A percentile compares a stretch with the other conserved stretches of the same genome.
Conservation (phyloP, 2,797 vertebrate species). For the Clarias fuscus region DNA sequence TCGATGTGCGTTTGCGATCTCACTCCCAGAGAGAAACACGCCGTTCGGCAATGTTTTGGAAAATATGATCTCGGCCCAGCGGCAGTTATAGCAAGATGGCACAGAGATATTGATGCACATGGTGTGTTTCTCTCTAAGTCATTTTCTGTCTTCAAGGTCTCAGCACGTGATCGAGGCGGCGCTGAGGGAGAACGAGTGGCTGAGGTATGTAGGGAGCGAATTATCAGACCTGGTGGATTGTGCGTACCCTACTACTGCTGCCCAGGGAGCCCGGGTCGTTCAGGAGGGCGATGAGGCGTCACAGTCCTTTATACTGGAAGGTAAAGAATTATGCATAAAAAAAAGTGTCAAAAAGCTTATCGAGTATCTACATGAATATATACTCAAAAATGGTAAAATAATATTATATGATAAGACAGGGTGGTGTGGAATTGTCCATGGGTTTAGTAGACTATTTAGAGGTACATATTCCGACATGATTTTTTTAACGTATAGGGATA, state of each 20-base stretch:
- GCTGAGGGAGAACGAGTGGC: conserved; percentile 71
- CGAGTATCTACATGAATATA: too few species aligned
- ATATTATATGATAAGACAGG: too few species aligned
- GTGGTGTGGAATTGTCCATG: too few species aligned
- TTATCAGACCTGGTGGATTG: conserved; percentile 68
- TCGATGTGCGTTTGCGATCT: background rate
- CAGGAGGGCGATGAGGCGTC: conserved; percentile 71
- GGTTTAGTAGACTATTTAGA: too few species aligned
- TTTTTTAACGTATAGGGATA: too few species aligned
- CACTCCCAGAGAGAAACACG: background rate
- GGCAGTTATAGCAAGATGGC: background rate
- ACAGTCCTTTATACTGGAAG: conserved; percentile 76
- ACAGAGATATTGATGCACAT: background rate
- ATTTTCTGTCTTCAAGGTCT: conserved; percentile 62
- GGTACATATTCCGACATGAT: too few species aligned
- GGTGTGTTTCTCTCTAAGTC: background rate
- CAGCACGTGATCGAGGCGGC: conserved; percentile 69
- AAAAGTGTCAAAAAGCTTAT: background rate
- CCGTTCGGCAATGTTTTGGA: conserved; percentile 17
- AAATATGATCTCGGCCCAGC: background rate
- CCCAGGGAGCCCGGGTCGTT: conserved; percentile 69
- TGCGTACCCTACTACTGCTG: conserved; percentile 64
- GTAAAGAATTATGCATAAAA: conserved; percentile 54
- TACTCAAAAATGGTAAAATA: too few species aligned
- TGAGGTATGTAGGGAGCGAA: conserved; percentile 72